phyloP scores from a whole-genome alignment of 2,888 invertebrate species.

The Spisula solida region DNA sequence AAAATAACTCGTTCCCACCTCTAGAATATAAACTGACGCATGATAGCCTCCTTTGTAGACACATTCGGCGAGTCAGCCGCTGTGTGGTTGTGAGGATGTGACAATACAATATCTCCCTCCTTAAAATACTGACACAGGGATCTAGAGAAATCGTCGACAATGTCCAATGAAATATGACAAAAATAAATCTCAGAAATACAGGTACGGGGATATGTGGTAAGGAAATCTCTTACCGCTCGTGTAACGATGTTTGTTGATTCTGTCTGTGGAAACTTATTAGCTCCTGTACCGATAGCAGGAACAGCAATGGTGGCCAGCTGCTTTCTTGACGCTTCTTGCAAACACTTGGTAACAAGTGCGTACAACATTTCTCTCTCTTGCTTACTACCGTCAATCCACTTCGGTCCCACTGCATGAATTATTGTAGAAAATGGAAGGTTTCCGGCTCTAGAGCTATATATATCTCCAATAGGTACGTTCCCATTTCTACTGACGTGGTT shows the following conservation, averaged over 20 bases:
- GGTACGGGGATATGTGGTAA: slow-evolving; percentile 39
- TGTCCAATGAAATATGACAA: slow-evolving; percentile 36
- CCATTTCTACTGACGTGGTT: slow-evolving; percentile 66
- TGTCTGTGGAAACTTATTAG: slow-evolving; percentile 75
- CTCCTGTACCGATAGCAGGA: slow-evolving; percentile 82
- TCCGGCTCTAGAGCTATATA: slow-evolving; percentile 70
- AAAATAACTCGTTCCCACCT: neutral
- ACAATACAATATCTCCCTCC: slow-evolving; percentile 11
- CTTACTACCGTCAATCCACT: slow-evolving; percentile 71
- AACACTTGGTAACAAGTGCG: slow-evolving; percentile 67
- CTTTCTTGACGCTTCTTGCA: slow-evolving; percentile 60
- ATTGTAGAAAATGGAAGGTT: slow-evolving; percentile 67
- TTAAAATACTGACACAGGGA: neutral
- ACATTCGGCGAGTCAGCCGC: neutral
- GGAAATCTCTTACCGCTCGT: slow-evolving; percentile 53
- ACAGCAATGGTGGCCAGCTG: slow-evolving; percentile 74
- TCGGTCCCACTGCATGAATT: slow-evolving; percentile 77
- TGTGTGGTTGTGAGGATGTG: neutral
- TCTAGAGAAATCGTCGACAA: slow-evolving; percentile 25
- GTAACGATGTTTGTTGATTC: slow-evolving; percentile 60
- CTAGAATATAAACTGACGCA: slow-evolving; percentile 5
- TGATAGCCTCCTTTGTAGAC: neutral
- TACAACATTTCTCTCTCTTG: slow-evolving; percentile 65
- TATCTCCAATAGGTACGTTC: slow-evolving; percentile 68
- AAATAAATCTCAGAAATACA: slow-evolving; percentile 54